Conservation (phyloP, 2,888 invertebrate genomes). For the Eurytoma californica region DNA sequence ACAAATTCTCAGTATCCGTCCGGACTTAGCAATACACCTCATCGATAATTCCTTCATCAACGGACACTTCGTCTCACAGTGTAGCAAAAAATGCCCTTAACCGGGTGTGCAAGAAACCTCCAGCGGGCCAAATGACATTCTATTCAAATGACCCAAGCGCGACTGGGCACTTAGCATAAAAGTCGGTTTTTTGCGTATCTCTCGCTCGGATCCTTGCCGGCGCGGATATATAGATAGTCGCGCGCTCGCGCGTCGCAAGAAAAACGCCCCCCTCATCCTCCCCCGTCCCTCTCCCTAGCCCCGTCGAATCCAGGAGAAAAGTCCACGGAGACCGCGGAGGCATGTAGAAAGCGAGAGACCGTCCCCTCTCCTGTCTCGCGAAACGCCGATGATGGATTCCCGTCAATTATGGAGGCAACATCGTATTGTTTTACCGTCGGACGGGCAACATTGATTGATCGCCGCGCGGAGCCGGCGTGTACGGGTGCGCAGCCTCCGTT, state of each 20-base stretch:
- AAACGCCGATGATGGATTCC: slow-evolving; percentile 74
- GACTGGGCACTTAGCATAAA: slow-evolving; percentile 45
- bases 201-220: not conserved
- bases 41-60: slow-evolving; percentile 41
- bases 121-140: slow-evolving; percentile 54
- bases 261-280: slow-evolving; percentile 21
- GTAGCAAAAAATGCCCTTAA: slow-evolving; percentile 19
- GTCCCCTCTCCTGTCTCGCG: slow-evolving; percentile 58
- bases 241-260: slow-evolving; percentile 27
- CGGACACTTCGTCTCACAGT: not conserved
- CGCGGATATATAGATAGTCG: not conserved
- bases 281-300: not conserved
- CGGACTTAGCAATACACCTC: not conserved
- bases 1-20: no score
- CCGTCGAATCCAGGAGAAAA: slow-evolving; percentile 38
- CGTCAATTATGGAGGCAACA: slow-evolving; percentile 75
- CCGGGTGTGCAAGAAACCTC: slow-evolving; percentile 39
- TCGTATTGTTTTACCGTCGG: slow-evolving; percentile 74
- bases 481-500: slow-evolving; percentile 13
- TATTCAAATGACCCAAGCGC: slow-evolving; percentile 52
- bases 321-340: not conserved
- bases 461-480: slow-evolving; percentile 52
- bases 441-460: slow-evolving; percentile 74
- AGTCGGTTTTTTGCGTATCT: slow-evolving; percentile 43
- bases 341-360: slow-evolving; percentile 48